Evolutionary conservation across 2,113 vertebrate genomes (phyloP).

Genomic region (Malurus cyaneus): DNA sequence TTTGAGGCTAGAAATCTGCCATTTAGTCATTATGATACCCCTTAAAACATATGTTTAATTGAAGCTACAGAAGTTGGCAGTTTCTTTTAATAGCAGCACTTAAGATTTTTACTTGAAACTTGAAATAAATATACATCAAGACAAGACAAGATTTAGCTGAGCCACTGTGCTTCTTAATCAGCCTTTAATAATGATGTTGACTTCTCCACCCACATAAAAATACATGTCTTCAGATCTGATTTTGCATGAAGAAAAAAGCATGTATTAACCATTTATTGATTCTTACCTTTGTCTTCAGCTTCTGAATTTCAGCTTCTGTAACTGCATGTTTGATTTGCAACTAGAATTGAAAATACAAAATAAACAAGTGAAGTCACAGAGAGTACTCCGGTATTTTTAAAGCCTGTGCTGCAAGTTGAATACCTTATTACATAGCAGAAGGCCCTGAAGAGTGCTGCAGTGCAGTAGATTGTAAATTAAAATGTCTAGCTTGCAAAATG

Average conservation of each 20-base stretch:
- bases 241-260: not conserved
- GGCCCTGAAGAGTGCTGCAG: constrained; percentile 75
- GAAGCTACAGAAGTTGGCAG: not conserved
- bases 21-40: not conserved
- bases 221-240: not conserved
- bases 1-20: not conserved
- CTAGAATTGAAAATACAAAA: constrained; percentile 80
- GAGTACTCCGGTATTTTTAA: constrained; percentile 54
- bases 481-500: constrained; percentile 72
- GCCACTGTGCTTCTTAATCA: not conserved
- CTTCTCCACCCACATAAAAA: constrained; percentile 50
- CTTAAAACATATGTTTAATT: not conserved
- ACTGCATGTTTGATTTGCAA: constrained; percentile 99
- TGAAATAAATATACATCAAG: not conserved
- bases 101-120: constrained; percentile 18
- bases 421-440: constrained; percentile 63
- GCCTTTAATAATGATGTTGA: constrained; percentile 24
- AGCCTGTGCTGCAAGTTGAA: constrained; percentile 59
- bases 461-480: constrained; percentile 78
- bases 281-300: constrained; percentile 98
- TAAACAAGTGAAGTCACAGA: constrained; percentile 61
- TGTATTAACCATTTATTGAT: not conserved
- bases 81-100: constrained; percentile 23
- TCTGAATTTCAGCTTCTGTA: constrained; percentile 98
- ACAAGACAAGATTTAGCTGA: constrained; percentile 15